phyloP scores from a whole-genome alignment of 2,888 invertebrate species.

The Microctonus brassicae region DNA sequence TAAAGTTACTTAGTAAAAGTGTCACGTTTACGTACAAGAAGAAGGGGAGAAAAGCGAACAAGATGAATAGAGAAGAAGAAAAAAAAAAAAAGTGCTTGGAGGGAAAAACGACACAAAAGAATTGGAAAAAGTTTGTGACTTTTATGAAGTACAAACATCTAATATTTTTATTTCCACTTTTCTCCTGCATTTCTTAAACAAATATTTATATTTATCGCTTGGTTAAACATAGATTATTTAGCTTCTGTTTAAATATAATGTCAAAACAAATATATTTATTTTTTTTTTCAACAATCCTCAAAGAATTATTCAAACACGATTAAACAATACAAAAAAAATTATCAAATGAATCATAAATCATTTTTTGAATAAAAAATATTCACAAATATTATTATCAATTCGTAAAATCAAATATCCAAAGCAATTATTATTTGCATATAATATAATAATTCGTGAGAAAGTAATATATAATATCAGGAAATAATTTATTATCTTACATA shows the following conservation, averaged over 20 bases:
- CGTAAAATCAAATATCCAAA: no score
- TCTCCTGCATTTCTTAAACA: not conserved
- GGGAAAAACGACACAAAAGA: constrained; percentile 9
- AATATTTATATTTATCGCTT: not conserved
- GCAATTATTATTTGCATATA: no score
- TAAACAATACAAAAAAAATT: no score
- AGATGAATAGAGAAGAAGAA: constrained; percentile 15
- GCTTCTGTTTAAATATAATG: not conserved
- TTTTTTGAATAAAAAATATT: no score
- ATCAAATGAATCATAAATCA: no score
- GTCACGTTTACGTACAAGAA: constrained; percentile 11
- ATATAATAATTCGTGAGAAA: no score
- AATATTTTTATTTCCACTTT: not conserved
- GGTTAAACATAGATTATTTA: not conserved
- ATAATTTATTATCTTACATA: no score
- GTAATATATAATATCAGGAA: no score
- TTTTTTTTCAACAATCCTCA: no score
- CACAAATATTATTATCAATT: no score
- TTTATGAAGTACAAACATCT: not conserved
- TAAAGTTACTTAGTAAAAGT: not conserved
- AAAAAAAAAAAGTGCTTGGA: not conserved
- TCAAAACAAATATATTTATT: not conserved
- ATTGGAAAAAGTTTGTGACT: constrained; percentile 1
- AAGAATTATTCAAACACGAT: no score
- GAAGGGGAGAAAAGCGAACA: not conserved